Conservation (phyloP, 1,140 invertebrate species). For the Uloborus diversus region DNA sequence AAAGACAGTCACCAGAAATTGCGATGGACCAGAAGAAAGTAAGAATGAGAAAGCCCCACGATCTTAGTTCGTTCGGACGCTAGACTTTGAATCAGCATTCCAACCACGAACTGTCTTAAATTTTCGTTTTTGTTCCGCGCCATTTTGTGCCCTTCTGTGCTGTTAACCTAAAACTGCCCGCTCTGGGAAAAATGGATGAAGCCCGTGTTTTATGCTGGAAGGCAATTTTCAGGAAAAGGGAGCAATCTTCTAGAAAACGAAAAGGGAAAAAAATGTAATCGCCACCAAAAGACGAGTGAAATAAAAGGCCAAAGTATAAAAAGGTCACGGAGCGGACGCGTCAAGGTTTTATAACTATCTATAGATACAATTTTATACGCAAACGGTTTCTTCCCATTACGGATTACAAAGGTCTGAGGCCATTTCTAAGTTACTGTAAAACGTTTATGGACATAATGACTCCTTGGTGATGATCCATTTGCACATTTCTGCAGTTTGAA, state of each 20-base stretch:
- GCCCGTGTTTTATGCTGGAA: constrained; percentile 22
- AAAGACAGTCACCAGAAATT: too few species aligned
- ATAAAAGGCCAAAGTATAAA: constrained; percentile 9
- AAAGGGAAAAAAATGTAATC: constrained; percentile 19
- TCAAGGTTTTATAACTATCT: constrained; percentile 10
- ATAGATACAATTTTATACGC: constrained; percentile 25
- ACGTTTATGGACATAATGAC: too few species aligned
- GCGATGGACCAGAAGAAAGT: too few species aligned
- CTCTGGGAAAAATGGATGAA: constrained; percentile 18
- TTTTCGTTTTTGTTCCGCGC: constrained; percentile 28
- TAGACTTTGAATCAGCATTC: constrained; percentile 26
- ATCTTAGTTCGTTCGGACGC: too few species aligned
- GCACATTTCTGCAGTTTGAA: too few species aligned
- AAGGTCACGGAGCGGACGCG: not conserved
- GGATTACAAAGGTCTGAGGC: constrained; percentile 15
- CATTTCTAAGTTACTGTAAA: too few species aligned
- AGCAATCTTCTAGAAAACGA: constrained; percentile 21
- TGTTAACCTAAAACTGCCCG: constrained; percentile 26
- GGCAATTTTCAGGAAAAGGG: constrained; percentile 24
- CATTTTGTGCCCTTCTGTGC: constrained; percentile 4
- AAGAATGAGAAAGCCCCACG: too few species aligned
- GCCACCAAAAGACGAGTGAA: constrained; percentile 18
- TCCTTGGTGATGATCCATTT: too few species aligned
- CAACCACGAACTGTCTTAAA: constrained; percentile 8
- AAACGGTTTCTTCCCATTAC: not conserved